Evolutionary conservation across 2,888 invertebrate genomes (phyloP).

Genomic region (Elmis aenea): DNA sequence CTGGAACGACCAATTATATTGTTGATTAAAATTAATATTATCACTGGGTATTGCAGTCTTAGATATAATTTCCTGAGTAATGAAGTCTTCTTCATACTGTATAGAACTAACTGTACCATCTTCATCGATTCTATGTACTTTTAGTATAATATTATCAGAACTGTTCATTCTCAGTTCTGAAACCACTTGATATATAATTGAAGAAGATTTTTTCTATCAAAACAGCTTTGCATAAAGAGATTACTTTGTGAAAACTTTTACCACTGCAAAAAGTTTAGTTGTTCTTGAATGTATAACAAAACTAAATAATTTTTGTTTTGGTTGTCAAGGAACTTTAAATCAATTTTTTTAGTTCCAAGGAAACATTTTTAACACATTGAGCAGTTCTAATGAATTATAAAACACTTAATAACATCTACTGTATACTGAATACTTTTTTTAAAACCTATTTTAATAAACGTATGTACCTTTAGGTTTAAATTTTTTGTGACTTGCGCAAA

Average conservation of each 20-base stretch:
- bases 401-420: no score
- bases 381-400: no score
- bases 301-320: no score
- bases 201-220: conserved; percentile 31
- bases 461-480: no score
- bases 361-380: no score
- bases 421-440: no score
- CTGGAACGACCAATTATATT: conserved; percentile 13
- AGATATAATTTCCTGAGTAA: conserved; percentile 33
- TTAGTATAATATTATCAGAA: conserved; percentile 35
- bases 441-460: no score
- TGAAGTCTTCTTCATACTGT: conserved; percentile 35
- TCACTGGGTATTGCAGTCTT: conserved; percentile 28
- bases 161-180: conserved; percentile 32
- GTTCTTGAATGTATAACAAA: no score
- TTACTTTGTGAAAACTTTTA: conserved; percentile 10
- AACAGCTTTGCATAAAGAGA: conserved; percentile 33
- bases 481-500: no score
- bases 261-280: no score
- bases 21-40: conserved; percentile 24
- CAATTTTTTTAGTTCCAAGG: no score
- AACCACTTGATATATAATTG: conserved; percentile 35
- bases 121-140: conserved; percentile 32
- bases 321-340: no score
- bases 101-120: conserved; percentile 31